Evolutionary conservation across 2,888 invertebrate genomes (phyloP).

Genomic region (Onthophagus sagittarius): DNA sequence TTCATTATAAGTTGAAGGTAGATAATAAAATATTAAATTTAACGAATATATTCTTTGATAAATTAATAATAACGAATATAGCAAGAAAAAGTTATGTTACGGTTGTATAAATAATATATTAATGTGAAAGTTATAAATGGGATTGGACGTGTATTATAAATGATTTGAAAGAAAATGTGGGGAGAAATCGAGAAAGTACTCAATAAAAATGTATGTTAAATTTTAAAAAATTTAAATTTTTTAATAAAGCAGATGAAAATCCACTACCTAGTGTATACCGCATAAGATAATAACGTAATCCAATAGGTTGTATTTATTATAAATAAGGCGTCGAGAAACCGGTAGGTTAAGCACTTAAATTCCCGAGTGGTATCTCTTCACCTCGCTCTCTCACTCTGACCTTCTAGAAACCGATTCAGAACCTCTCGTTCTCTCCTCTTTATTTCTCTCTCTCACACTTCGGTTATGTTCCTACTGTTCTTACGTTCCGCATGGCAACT

Average conservation of each 20-base stretch:
- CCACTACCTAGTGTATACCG: too few relatives aligned
- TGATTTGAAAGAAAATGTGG: too few relatives aligned
- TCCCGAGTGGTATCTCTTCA: constrained; percentile 20
- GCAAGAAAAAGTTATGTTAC: too few relatives aligned
- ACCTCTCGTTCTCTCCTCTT: background rate
- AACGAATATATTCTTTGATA: too few relatives aligned
- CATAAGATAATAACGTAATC: constrained; percentile 6
- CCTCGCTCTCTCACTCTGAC: background rate
- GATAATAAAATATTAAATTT: background rate
- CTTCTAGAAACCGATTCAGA: background rate
- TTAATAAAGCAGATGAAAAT: too few relatives aligned
- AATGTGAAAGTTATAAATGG: too few relatives aligned
- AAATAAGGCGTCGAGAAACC: constrained; percentile 18
- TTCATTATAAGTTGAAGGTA: background rate
- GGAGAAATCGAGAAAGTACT: too few relatives aligned
- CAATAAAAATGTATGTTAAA: too few relatives aligned
- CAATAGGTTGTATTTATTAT: constrained; percentile 10
- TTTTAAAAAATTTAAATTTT: too few relatives aligned
- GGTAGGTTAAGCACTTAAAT: constrained; percentile 19
- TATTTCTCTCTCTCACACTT: background rate
- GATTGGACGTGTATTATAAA: too few relatives aligned
- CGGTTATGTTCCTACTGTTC: background rate
- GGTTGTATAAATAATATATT: too few relatives aligned
- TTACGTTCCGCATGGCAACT: background rate
- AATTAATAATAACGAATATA: too few relatives aligned